Evolutionary conservation across 2,113 vertebrate species (phyloP), one percentile per base, ranked within the genome.

Genomic region (Axis porcinus): DNA sequence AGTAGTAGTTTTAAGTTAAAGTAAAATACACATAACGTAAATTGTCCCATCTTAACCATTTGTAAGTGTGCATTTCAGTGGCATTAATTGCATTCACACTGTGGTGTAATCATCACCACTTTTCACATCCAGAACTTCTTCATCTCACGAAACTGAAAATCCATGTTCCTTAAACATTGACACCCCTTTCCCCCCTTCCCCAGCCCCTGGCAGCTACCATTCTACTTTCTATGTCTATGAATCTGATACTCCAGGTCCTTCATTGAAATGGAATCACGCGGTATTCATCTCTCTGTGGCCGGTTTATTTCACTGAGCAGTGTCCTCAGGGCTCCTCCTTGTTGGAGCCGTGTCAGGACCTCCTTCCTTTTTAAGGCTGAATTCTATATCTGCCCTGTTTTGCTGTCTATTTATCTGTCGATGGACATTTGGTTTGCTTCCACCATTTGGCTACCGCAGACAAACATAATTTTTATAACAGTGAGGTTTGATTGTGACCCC

Each of bases 61-160:
- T 33, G 33, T 16, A 13, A 43, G 64, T 0, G 0, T 6, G 1
- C 2, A 19, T 6, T 1, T 54, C 78, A 4, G 9, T 1, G 3
- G 14, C 15, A 33, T 25, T 30, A 78, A 30, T 27, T 1, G 1
- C 57, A 2, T 36, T 27, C 23, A 10, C 12, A 0, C 0, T 14
- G 11, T 28, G 25, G 4, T 36, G 70, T 58, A 2, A 6, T 6
- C 11, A 0, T 25, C 15, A 2, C 28, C 9, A 7, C 16, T 5
- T 4, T 16, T 33, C 3, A 21, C 12, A 19, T 70, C 33, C 55
- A 33, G 92, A 36, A 21, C 10, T 10, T 67, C 7, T 52, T 21
- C 58, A 52, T 43, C 12, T n/a, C 14, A 7, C 2, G 2, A 45
- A 28, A 64, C 8, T 9, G 50, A 86, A 64, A 64, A 3, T 10